Percentiles rank a stretch among this genome's conserved stretches.
These are phyloP conservation scores for Cossypha dichroa DNA, from an alignment of 2,797 vertebrate genomes.

Conservation along the genomic window DNA sequence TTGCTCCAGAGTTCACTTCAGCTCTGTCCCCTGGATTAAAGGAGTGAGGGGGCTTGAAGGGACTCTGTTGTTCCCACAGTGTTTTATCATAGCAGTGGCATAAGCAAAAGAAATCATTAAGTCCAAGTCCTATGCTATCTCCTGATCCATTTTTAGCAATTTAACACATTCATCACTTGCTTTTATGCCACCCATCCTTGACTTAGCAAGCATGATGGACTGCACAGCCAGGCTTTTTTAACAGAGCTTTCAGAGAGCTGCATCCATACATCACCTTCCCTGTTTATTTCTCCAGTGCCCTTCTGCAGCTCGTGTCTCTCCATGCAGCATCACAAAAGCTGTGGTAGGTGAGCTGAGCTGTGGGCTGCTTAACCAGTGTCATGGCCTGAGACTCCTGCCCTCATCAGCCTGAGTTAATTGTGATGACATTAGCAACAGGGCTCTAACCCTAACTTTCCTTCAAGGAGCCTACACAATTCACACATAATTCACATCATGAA, in stretches of 20 bases:
- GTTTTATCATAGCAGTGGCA: not conserved
- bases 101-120: not conserved
- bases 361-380: not conserved
- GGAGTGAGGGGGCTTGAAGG: not conserved
- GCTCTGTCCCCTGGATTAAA: not conserved
- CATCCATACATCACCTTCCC: not conserved
- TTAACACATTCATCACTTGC: not conserved
- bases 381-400: not conserved
- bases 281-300: not conserved
- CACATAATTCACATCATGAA: not conserved
- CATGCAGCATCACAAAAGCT: not conserved
- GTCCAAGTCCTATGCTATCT: not conserved
- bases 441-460: constrained; percentile 36
- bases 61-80: not conserved
- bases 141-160: not conserved
- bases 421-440: not conserved
- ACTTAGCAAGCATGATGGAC: not conserved
- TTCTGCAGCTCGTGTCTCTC: not conserved
- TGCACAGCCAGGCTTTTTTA: not conserved
- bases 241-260: not conserved
- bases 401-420: not conserved
- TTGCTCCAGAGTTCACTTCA: not conserved
- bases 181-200: not conserved
- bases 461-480: not conserved
- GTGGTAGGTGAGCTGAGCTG: not conserved